Evolutionary conservation across 2,797 vertebrate species (phyloP), one percentile per base, ranked within the genome.

Genomic region (Eupleurogrammus muticus): DNA sequence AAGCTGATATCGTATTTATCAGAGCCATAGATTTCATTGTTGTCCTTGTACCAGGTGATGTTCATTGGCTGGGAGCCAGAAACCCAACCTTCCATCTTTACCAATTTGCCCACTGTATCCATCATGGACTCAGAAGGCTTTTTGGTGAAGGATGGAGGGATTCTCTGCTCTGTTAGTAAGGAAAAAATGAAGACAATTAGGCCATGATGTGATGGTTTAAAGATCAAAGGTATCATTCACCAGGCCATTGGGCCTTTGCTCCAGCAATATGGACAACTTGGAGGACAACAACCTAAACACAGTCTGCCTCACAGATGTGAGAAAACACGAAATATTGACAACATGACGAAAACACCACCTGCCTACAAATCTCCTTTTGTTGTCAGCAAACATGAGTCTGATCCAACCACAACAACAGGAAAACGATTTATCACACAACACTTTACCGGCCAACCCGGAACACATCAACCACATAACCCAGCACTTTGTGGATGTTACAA

Each of bases 141-240:
- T 93, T 95, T 98, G 65, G 96, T 97, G 92, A 99, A 99, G 82
- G 80, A 93, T 67, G 98, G 98, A 82, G 97, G 95, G 49, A 89
- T 94, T 88, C 96, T 96, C 28, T 90, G 90, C 73, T 98, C 98
- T 99, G 93, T 78, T 90, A 89, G 72, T 77, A 75, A 79, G 67
- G 68, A 7, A 87, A 21, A 86, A 61, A n/a, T 10, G 17, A 62
- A 79, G 16, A 56, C 52, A 69, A 28, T 89, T 52, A 88, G 66
- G 14, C 20, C 8, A 3, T 23, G 51, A 46, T 34, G 44, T 36
- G 58, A 76, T 13, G 2, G 0, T 49, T 50, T 2, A 1, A 32
- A 35, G 55, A 36, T 17, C 32, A 24, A 56, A 34, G 5, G 1
- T 2, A 5, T 38, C 12, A 16, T 46, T 49, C 5, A 64, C 3